phyloP scores from a whole-genome alignment of 2,797 vertebrate species.

The Rhinatrema bivittatum region DNA sequence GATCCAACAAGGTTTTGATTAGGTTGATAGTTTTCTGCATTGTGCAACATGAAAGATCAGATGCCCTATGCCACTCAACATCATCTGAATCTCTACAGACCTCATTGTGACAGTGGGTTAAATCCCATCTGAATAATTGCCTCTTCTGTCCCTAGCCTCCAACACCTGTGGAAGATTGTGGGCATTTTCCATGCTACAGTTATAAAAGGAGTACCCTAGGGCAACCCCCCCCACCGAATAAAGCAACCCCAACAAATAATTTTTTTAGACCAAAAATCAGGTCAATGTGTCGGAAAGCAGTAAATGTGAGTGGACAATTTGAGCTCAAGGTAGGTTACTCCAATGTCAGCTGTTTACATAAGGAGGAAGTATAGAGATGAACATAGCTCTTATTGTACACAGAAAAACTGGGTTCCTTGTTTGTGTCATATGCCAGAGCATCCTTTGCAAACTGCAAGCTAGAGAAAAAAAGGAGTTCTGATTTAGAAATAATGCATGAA shows the following conservation, averaged over 20 bases:
- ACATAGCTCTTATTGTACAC: too few species aligned
- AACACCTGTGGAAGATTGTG: conserved; percentile 9
- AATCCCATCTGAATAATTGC: conserved; percentile 10
- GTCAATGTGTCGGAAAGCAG: not conserved
- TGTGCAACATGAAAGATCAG: too few species aligned
- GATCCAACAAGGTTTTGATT: conserved; percentile 68
- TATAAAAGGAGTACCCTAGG: not conserved
- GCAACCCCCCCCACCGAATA: not conserved
- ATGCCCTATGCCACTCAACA: too few species aligned
- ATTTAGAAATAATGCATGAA: conserved; percentile 6
- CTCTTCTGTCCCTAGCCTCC: not conserved
- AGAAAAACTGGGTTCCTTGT: not conserved
- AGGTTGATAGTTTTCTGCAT: conserved; percentile 77
- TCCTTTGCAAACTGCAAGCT: not conserved
- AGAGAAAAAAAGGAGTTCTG: not conserved
- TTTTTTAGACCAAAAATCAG: not conserved
- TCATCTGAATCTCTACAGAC: conserved; percentile 24
- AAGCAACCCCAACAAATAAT: not conserved
- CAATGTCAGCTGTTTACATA: conserved; percentile 4
- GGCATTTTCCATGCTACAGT: not conserved
- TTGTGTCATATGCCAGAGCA: conserved; percentile 4
- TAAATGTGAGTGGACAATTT: not conserved
- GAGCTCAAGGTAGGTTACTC: not conserved
- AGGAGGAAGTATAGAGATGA: not conserved
- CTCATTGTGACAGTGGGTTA: too few species aligned